phyloP scores from a whole-genome alignment of 1,140 invertebrate genomes.

The Tenebrio molitor region DNA sequence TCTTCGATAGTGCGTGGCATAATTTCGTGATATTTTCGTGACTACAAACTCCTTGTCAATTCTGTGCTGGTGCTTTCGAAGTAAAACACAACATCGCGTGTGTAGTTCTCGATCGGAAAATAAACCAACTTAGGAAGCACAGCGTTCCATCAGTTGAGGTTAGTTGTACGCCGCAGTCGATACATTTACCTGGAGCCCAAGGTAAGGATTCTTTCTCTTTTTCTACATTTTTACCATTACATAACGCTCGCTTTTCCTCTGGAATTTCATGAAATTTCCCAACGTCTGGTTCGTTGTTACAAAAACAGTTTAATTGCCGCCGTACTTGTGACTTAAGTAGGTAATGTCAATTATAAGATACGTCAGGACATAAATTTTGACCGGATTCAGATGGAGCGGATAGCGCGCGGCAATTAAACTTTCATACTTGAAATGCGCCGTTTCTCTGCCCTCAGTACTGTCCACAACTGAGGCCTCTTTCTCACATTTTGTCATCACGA shows the following conservation, averaged over 20 bases:
- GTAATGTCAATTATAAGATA: constrained; percentile 36
- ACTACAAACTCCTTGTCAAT: not conserved
- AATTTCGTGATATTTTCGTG: constrained; percentile 4
- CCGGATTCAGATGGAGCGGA: constrained; percentile 22
- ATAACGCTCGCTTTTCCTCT: constrained; percentile 19
- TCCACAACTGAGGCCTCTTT: no score
- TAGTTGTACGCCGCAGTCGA: constrained; percentile 10
- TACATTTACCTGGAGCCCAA: not conserved
- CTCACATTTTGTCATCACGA: no score
- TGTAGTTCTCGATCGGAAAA: constrained; percentile 12
- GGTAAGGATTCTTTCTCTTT: constrained; percentile 16
- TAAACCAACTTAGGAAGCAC: constrained; percentile 6
- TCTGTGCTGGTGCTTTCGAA: constrained; percentile 11
- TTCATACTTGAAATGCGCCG: no score
- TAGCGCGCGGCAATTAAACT: not conserved
- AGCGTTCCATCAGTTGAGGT: constrained; percentile 10
- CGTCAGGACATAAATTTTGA: constrained; percentile 34
- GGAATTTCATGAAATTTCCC: constrained; percentile 8
- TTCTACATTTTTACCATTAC: constrained; percentile 16
- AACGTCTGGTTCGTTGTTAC: constrained; percentile 25
- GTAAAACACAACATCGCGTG: constrained; percentile 24
- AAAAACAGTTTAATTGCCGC: constrained; percentile 23
- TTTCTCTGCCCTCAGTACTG: no score
- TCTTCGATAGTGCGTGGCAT: not conserved
- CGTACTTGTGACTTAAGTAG: constrained; percentile 8